These are phyloP conservation scores for Cyanoramphus novaezelandiae DNA, from an alignment of 2,113 vertebrate species.

Conservation along the genomic window DNA sequence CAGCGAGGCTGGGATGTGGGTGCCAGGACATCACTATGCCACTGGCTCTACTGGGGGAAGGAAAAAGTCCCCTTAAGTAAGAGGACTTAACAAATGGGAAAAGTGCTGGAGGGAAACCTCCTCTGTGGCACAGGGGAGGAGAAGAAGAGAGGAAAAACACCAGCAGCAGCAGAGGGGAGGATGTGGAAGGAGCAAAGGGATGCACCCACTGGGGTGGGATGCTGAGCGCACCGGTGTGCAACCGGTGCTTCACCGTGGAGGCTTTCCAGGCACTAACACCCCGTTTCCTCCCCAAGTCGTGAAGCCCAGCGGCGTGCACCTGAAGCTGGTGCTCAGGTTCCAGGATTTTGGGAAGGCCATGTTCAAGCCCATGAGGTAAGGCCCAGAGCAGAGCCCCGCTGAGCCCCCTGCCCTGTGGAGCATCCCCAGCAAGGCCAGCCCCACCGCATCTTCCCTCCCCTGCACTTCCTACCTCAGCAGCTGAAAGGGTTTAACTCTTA, in stretches of 20 bases:
- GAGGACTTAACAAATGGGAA: neutral
- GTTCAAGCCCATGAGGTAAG: constrained; percentile 99
- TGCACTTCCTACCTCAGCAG: neutral
- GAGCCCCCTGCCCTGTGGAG: neutral
- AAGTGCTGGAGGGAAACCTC: neutral
- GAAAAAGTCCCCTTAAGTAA: neutral
- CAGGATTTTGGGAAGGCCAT: constrained; percentile 93
- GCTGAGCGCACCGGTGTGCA: accelerated
- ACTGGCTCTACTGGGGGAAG: neutral
- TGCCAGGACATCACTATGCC: neutral
- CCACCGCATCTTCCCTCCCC: neutral
- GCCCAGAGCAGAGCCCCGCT: neutral
- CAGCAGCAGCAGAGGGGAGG: too few species aligned
- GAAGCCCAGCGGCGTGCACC: constrained; percentile 94
- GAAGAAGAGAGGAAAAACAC: neutral
- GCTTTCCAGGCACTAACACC: neutral
- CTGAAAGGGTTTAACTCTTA: neutral
- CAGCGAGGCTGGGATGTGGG: neutral
- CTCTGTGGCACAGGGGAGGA: neutral
- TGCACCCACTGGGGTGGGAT: accelerated
- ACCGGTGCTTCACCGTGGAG: too few species aligned
- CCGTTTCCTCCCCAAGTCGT: constrained; percentile 78
- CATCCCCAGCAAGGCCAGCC: neutral
- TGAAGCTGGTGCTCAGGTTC: constrained; percentile 92
- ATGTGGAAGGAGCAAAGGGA: neutral